These are phyloP conservation scores for Trichacis sp. DNA, from an alignment of 2,888 invertebrate genomes.

Conservation along the genomic window DNA sequence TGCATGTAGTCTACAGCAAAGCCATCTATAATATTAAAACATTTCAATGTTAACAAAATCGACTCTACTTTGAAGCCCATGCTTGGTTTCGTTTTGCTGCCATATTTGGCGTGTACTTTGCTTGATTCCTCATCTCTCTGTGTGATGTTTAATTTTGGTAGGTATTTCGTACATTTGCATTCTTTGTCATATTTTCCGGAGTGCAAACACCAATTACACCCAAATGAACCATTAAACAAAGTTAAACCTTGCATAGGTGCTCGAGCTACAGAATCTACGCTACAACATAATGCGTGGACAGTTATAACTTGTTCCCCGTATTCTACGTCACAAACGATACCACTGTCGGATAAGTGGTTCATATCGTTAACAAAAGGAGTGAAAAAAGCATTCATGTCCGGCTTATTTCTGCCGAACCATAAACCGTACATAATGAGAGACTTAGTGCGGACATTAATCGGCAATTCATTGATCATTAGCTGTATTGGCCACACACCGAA, in stretches of 20 bases:
- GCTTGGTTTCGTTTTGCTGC: too few relatives aligned
- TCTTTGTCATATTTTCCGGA: too few relatives aligned
- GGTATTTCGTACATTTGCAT: too few relatives aligned
- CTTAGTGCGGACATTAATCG: background rate
- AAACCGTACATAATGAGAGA: conserved; percentile 13
- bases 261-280: conserved; percentile 29
- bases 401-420: conserved; percentile 23
- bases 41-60: too few relatives aligned
- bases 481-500: conserved; percentile 26
- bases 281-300: conserved; percentile 11
- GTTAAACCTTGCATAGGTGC: conserved; percentile 15
- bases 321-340: conserved; percentile 11
- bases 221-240: conserved; percentile 28
- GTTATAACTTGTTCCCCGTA: conserved; percentile 15
- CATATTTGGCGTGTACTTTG: too few relatives aligned
- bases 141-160: too few relatives aligned
- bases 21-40: conserved; percentile 37
- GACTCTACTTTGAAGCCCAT: too few relatives aligned
- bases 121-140: too few relatives aligned
- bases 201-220: conserved; percentile 26
- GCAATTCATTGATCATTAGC: conserved; percentile 25
- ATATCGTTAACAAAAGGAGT: conserved; percentile 19
- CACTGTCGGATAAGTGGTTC: background rate
- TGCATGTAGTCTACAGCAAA: conserved; percentile 42
- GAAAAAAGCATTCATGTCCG: conserved; percentile 19